Percentiles rank a stretch among this genome's conserved stretches.
Evolutionary conservation across 2,888 invertebrate species (phyloP).

Genomic region (Mellilla xanthometata): DNA sequence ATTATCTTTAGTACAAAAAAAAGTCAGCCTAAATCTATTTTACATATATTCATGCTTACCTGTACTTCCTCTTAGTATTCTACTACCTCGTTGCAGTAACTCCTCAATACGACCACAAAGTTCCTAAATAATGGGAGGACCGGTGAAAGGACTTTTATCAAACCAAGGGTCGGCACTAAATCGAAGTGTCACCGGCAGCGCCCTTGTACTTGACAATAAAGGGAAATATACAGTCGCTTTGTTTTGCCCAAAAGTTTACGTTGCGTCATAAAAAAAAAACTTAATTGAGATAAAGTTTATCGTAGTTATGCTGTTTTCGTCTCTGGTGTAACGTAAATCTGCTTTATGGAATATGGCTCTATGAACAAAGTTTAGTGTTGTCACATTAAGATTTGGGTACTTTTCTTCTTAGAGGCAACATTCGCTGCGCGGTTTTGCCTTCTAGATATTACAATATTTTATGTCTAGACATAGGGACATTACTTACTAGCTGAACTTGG

Average conservation of each 20-base stretch:
- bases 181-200: slow-evolving; percentile 73
- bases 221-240: slow-evolving; percentile 65
- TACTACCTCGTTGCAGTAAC: slow-evolving; percentile 10
- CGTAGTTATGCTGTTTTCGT: slow-evolving; percentile 18
- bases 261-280: slow-evolving; percentile 31
- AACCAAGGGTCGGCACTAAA: slow-evolving; percentile 73
- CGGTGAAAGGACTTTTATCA: slow-evolving; percentile 68
- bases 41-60: too few relatives aligned
- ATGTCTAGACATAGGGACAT: too few relatives aligned
- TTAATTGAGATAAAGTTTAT: slow-evolving; percentile 31
- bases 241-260: slow-evolving; percentile 46
- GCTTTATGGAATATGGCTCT: neutral
- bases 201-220: slow-evolving; percentile 70
- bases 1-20: too few relatives aligned
- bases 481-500: too few relatives aligned
- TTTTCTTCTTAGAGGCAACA: too few relatives aligned
- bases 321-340: slow-evolving; percentile 12
- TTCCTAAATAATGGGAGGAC: slow-evolving; percentile 60
- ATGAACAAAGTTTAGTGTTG: neutral
- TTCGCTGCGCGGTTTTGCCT: too few relatives aligned
- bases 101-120: slow-evolving; percentile 23
- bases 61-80: neutral
- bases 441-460: too few relatives aligned
- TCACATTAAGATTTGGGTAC: too few relatives aligned
- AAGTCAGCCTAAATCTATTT: too few relatives aligned